Percentiles rank a stretch among this genome's conserved stretches.
Evolutionary conservation across 2,888 invertebrate species (phyloP).

Genomic region (Pandemis corylana): DNA sequence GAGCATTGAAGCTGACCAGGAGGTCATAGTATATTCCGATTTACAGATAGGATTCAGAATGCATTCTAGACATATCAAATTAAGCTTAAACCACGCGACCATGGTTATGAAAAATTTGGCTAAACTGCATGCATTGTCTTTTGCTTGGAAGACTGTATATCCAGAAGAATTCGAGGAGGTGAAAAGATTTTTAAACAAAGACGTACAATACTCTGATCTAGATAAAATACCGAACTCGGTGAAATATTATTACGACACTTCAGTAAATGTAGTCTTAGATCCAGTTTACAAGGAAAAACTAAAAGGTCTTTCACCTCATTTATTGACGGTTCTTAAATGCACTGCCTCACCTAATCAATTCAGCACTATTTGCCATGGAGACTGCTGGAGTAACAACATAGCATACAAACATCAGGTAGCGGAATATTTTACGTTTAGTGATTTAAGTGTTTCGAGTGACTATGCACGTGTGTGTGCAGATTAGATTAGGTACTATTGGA

Average conservation of each 20-base stretch:
- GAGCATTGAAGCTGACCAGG: slow-evolving; percentile 59
- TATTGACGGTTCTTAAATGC: slow-evolving; percentile 61
- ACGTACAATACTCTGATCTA: slow-evolving; percentile 66
- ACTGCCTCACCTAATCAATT: slow-evolving; percentile 57
- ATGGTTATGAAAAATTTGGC: slow-evolving; percentile 68
- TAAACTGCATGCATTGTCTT: slow-evolving; percentile 69
- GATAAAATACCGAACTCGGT: slow-evolving; percentile 58
- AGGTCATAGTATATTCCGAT: slow-evolving; percentile 57
- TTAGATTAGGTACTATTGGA: too few relatives aligned
- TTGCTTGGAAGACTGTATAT: slow-evolving; percentile 57
- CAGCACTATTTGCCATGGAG: slow-evolving; percentile 69
- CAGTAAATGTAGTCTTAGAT: slow-evolving; percentile 62
- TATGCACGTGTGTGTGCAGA: too few relatives aligned
- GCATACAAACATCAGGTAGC: slow-evolving; percentile 64
- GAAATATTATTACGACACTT: slow-evolving; percentile 61
- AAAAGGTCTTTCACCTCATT: slow-evolving; percentile 54
- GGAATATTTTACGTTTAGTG: not conserved
- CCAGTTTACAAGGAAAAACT: slow-evolving; percentile 55
- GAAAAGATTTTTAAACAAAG: slow-evolving; percentile 54
- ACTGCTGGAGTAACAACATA: slow-evolving; percentile 73
- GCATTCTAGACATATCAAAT: slow-evolving; percentile 58
- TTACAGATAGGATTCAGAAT: slow-evolving; percentile 50
- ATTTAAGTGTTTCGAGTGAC: not conserved
- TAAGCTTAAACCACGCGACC: slow-evolving; percentile 59
- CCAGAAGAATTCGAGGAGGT: slow-evolving; percentile 59